Evolutionary conservation across 1,140 invertebrate species (phyloP), one percentile per base, ranked within the genome.

Genomic region (Pogonomyrmex californicus): DNA sequence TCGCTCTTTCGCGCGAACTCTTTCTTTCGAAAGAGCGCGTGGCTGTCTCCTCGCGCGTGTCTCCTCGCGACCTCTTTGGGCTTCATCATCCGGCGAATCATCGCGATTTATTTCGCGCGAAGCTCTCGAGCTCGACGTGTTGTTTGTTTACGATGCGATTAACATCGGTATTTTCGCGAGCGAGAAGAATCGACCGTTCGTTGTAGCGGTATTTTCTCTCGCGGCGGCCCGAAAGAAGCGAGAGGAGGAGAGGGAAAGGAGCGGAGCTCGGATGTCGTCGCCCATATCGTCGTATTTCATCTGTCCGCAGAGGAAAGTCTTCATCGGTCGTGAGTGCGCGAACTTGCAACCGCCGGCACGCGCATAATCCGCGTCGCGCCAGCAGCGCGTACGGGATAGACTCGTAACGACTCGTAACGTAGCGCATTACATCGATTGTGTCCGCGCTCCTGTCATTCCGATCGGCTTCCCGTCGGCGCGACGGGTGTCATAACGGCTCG

Each of bases 401-500:
- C 44, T 58, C 54, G 17, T 82, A 58, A 73, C 17, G 66, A 58
- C 65, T 23, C 23, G 51, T 56, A 54, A 81, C 78, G 51, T 23
- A 82, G 66, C 17, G 12, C 33, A 5, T 83, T 60, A 38, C 41
- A 75, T 58, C 68, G 79, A 82, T 71, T 73, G 79, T 83, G 68
- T 49, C 41, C 33, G 41, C 68, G 68, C 68, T 83, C 73, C 73
- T 82, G 79, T 73, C 54, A 60, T 49, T 49, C 54, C 17, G 14
- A 71, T 30, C n/a, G n/a, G 66, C 60, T 73, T 54, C 36, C 60
- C 79, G 60, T 47, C 12, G 68, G 36, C 79, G 68, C 68, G 79
- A 71, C 79, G 36, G 23, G 41, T 68, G 63, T 44, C 56, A 33
- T 75, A 83, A 83, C 17, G 12, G 36, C 6, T 47, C 33, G 65